These are phyloP conservation scores for Mesoclemmys tuberculata DNA, from an alignment of 2,113 vertebrate species.

Conservation along the genomic window DNA sequence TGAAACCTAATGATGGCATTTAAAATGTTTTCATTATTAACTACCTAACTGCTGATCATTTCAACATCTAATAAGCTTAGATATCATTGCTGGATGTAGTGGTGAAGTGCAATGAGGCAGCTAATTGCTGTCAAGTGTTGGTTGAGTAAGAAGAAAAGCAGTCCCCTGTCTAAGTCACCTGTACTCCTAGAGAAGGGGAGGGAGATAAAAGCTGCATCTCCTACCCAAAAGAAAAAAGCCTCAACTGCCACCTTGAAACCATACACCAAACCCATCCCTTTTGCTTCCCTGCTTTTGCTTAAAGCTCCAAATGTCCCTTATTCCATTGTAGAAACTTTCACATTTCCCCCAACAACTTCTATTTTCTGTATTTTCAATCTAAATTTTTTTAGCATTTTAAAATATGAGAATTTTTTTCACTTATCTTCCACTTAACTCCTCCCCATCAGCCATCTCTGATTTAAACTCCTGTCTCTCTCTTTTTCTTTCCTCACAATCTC, in stretches of 20 bases:
- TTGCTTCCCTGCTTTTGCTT: background rate
- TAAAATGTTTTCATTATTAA: background rate
- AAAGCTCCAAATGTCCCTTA: background rate
- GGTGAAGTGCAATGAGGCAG: rapidly evolving
- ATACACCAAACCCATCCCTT: background rate
- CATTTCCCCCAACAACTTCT: no score
- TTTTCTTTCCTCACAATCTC: no score
- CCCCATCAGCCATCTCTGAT: no score
- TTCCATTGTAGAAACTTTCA: no score
- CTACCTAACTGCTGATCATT: background rate
- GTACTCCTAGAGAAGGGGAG: rapidly evolving
- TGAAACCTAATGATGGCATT: background rate
- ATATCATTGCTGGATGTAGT: background rate
- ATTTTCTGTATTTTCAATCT: no score
- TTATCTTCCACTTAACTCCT: no score
- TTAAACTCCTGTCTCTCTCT: no score
- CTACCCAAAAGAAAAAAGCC: background rate
- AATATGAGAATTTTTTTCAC: no score
- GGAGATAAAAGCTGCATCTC: background rate
- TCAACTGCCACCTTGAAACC: background rate
- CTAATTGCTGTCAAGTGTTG: background rate
- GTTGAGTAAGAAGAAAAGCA: background rate
- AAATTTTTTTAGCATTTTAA: no score
- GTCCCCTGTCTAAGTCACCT: background rate
- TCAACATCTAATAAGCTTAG: background rate